Base-by-base conservation (phyloP, 2,113 vertebrate genomes). In the Dryoscopus gambensis region DNA sequence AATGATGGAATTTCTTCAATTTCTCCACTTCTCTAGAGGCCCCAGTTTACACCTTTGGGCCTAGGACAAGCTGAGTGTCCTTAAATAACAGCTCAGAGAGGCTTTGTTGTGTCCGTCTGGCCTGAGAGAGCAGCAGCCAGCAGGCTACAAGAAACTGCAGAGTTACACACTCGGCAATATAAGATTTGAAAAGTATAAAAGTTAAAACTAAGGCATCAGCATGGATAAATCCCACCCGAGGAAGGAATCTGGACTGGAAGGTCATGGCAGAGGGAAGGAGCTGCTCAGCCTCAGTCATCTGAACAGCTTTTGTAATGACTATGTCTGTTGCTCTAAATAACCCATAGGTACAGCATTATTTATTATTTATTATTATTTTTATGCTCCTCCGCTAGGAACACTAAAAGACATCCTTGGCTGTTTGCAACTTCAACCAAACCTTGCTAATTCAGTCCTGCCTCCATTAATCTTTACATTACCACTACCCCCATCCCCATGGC, bases 401-500 rank as follows among this genome's bases (percentile, higher is more conserved):
- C 28, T 21, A 46, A 53, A 67, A 67, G 59, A 89, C 3, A 64
- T 7, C 28, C 35, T 25, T 5, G 17, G 8, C 8, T 33, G 21
- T 33, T 60, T 81, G 37, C 67, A 70, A 17, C 65, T 44, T 57
- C 84, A 42, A 0, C 37, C 27, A 65, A 60, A 13, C n/a, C 7
- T 39, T 39, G 47, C 6, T 53, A 57, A 62, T 53, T 46, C 70
- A 33, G 8, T 8, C 22, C 47, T 20, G 18, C 23, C 28, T 52
- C 49, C 31, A 4, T 1, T 49, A 6, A 62, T 52, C 25, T 52
- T 65, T 17, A 46, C 49, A 1, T 14, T 8, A 17, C 5, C 17
- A 5, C 27, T 5, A 4, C 11, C 7, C 7, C 3, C 1, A 4
- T 13, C 7, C 7, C 3, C 1, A 5, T 0, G 22, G 30, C 37